Evolutionary conservation across 2,797 vertebrate genomes (phyloP), one percentile per base, ranked within the genome.

Genomic region (Todus mexicanus): DNA sequence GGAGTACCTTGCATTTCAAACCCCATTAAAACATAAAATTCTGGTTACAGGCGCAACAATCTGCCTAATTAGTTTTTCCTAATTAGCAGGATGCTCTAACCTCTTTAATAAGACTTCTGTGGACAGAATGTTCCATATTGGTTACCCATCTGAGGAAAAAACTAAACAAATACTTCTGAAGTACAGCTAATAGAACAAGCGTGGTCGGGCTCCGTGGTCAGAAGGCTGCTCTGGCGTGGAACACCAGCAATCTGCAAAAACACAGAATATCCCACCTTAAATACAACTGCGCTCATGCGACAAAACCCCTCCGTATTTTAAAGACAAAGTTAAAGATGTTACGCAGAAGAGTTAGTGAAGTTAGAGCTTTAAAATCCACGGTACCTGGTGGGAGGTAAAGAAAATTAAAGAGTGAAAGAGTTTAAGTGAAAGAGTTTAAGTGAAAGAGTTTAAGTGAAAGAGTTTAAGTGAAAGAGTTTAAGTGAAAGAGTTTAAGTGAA

Each of bases 111-210:
- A 95, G 94, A 72, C 93, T 97, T 97, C 92, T 96, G 85, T 96
- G 84, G 92, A 96, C 94, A 97, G 83, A 97, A 97, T 94, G 92
- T 95, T 97, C 96, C 94, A 94, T 91, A 96, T 78, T 96, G 95
- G 96, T 96, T 95, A 96, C 86, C 89, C 92, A 96, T 96, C 72
- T 96, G 89, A 97, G 90, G 81, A 74, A 69, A 88, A 90, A 96
- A 86, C 78, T 94, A 87, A 96, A 95, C 84, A 97, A 96, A 94
- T 96, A 89, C 74, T 94, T 93, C 82, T 96, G 89, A 95, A 96
- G 92, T 83, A 93, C 86, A 96, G 78, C 84, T 95, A 96, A 94
- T 12, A 96, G 87, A 94, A 96, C 74, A 95, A 96, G 73, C 26
- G 26, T 94, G 78, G 81, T 87, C 89, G 92, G 84, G 80, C 66